These are phyloP conservation scores for Eurytoma adleriae DNA, from an alignment of 2,888 invertebrate genomes.

Conservation along the genomic window DNA sequence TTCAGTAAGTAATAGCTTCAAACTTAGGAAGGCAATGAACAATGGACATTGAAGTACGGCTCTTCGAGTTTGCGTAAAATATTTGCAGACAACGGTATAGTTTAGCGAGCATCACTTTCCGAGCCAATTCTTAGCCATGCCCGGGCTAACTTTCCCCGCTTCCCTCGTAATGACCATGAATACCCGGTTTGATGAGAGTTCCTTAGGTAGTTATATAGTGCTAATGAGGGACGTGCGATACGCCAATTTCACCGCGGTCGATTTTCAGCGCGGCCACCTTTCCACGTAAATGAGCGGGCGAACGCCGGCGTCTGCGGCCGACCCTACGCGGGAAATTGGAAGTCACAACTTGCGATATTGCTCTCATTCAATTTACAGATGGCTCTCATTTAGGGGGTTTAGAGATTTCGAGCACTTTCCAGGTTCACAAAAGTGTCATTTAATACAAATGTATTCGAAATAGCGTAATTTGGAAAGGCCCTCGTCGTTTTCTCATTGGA, in stretches of 20 bases:
- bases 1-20: no score
- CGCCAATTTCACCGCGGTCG: conserved; percentile 17
- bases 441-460: no score
- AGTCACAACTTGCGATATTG: conserved; percentile 3
- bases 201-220: conserved; percentile 14
- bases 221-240: conserved; percentile 19
- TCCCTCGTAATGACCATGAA: conserved; percentile 31
- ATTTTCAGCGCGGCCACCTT: no score
- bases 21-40: no score
- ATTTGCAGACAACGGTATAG: no score
- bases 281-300: not conserved
- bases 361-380: not conserved
- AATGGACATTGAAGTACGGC: no score
- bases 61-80: no score
- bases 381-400: not conserved
- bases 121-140: conserved; percentile 1
- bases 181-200: conserved; percentile 34
- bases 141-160: not conserved
- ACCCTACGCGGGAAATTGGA: conserved; percentile 8
- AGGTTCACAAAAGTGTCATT: no score
- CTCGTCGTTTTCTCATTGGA: no score
- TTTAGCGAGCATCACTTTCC: conserved; percentile 1
- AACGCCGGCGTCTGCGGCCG: not conserved
- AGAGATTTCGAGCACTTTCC: not conserved
- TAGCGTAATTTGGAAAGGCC: no score